Conservation (phyloP, 30 jellyfish, hydroid and myxozoan genomes). For the Morbakka virulenta region DNA sequence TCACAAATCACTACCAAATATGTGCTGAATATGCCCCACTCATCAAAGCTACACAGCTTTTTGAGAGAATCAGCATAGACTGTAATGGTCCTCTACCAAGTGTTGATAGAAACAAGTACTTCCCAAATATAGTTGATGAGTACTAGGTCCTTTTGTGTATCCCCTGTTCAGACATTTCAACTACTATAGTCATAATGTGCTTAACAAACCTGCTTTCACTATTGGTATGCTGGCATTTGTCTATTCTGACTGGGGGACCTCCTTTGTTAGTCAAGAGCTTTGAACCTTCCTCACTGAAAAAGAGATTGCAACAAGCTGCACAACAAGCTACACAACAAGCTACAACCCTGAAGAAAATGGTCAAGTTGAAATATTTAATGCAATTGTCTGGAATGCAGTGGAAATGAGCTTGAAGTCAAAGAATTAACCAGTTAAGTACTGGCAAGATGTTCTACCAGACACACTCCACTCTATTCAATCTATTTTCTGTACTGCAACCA, state of each 20-base stretch:
- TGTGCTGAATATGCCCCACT: no score
- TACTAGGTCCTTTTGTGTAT: slow-evolving; percentile 2
- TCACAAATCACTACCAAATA: no score
- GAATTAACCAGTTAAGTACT: no score
- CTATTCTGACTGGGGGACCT: slow-evolving; percentile 26
- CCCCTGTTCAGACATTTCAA: slow-evolving; percentile 21
- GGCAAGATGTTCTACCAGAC: no score
- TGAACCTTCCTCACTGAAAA: background rate
- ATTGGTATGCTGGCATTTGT: slow-evolving; percentile 27
- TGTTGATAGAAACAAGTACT: slow-evolving; percentile 4
- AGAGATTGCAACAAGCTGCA: slow-evolving; percentile 8
- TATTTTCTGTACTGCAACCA: no score
- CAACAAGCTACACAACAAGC: no score
- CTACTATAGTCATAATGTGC: slow-evolving; percentile 21
- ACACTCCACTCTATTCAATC: no score
- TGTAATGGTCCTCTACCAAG: slow-evolving; percentile 19
- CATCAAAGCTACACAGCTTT: slow-evolving; percentile 28
- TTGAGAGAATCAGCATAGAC: slow-evolving; percentile 29
- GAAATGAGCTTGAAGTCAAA: no score
- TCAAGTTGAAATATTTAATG: no score
- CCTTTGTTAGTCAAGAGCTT: slow-evolving; percentile 10
- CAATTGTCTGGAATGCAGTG: no score
- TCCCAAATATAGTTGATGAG: slow-evolving; percentile 17
- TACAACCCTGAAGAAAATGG: no score
- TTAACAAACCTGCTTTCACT: background rate